Evolutionary conservation across 2,113 vertebrate genomes (phyloP), one percentile per base, ranked within the genome.

Genomic region (Sula dactylatra): DNA sequence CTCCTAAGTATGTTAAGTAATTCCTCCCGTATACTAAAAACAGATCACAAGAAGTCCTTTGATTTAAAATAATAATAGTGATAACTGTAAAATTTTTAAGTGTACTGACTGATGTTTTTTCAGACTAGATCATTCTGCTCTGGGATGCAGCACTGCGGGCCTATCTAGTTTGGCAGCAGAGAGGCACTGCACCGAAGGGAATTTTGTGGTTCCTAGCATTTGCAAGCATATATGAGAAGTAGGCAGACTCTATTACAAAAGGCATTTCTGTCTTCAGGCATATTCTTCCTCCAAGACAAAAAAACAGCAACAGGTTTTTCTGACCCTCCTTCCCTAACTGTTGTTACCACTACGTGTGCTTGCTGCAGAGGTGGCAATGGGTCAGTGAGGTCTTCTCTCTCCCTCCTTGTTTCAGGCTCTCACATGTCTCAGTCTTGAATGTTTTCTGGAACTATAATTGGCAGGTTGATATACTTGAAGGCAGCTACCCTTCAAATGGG

Each of bases 361-460:
- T 77, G 10, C 40, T 86, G 45, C 44, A 36, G 26, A 62, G 18
- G 34, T 74, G 38, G 26, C 12, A 49, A 16, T 12, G 19, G 17
- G 26, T 86, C 76, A 50, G 31, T 50, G 54, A 80, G 16, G 6
- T 44, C 50, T 92, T 17, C 40, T 86, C 8, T 1, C 27, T 82
- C 49, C 16, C 1, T 55, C 19, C 55, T 76, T 76, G 16, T 82
- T 94, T 36, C 5, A 24, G 65, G 13, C 16, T 82, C 38, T 52
- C 9, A 2, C 5, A 26, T 11, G 6, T 86, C 17, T 88, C 14
- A 14, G 29, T n/a, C 61, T 82, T 32, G 10, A 81, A 82, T 72
- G 36, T 82, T 80, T 95, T 86, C 36, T 86, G 56, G 27, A 66
- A 32, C 16, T 66, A 9, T 61, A 94, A 92, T 66, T 83, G 64